Evolutionary conservation across 2,113 vertebrate genomes (phyloP).

Genomic region (Ceratotherium simum): DNA sequence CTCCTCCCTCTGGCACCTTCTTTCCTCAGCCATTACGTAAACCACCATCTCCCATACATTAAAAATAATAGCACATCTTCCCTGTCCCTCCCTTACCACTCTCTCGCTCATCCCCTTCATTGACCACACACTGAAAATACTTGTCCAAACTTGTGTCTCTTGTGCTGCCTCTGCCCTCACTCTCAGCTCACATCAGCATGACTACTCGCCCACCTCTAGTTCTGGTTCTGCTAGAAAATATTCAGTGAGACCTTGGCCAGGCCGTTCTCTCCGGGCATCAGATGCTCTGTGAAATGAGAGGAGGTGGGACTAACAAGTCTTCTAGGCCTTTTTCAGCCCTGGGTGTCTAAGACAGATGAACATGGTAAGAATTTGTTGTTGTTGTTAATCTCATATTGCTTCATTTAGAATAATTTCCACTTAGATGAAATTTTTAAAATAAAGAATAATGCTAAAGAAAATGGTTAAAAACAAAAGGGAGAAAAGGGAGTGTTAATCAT

Average conservation of each 20-base stretch:
- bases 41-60: not conserved
- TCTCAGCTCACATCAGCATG: not conserved
- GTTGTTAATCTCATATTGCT: not conserved
- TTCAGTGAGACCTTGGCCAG: not conserved
- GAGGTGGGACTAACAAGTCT: accelerated
- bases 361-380: not conserved
- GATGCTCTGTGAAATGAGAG: not conserved
- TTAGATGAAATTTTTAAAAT: not conserved
- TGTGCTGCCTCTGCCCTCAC: accelerated
- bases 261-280: not conserved
- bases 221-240: not conserved
- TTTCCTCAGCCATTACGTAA: not conserved
- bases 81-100: accelerated
- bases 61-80: not conserved
- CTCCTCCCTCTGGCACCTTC: not conserved
- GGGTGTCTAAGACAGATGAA: not conserved
- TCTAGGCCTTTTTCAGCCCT: too few relatives aligned
- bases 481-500: not conserved
- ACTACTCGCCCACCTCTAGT: not conserved
- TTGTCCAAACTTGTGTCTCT: not conserved
- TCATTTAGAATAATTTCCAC: not conserved
- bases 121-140: not conserved
- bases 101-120: accelerated
- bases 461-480: not conserved
- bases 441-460: not conserved